phyloP scores from a whole-genome alignment of 2,888 invertebrate genomes.

The Drosophila nigricruria region DNA sequence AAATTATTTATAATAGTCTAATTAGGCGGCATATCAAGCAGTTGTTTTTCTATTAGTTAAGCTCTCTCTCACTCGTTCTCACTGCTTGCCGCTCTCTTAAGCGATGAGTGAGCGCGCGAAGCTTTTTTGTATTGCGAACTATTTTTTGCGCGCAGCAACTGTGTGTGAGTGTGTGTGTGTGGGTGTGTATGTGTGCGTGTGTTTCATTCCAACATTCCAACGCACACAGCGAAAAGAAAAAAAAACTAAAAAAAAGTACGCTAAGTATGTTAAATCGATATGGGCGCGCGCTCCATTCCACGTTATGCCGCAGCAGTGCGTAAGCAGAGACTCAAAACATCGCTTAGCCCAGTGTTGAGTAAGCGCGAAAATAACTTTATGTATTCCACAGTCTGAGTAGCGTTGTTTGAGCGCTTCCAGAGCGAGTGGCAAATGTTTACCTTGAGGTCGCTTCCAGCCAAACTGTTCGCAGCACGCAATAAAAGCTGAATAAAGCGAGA shows the following conservation, averaged over 20 bases:
- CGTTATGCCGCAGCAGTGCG: slow-evolving; percentile 16
- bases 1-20: slow-evolving; percentile 25
- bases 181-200: slow-evolving; percentile 6
- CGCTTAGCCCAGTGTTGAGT: slow-evolving; percentile 12
- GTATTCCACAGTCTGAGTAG: not conserved
- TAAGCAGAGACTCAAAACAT: slow-evolving; percentile 5
- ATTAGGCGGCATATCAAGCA: slow-evolving; percentile 5
- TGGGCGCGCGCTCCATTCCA: slow-evolving; percentile 13
- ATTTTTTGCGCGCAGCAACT: slow-evolving; percentile 42
- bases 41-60: not conserved
- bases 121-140: slow-evolving; percentile 54
- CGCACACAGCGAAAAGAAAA: slow-evolving; percentile 4
- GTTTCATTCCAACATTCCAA: slow-evolving; percentile 52
- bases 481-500: not conserved
- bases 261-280: slow-evolving; percentile 58
- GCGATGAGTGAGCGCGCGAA: slow-evolving; percentile 30
- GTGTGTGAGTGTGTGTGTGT: slow-evolving; percentile 4
- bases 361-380: not conserved
- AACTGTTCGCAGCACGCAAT: slow-evolving; percentile 20
- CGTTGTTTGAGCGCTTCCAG: slow-evolving; percentile 24
- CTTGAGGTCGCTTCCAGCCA: slow-evolving; percentile 28
- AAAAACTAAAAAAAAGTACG: slow-evolving; percentile 17
- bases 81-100: slow-evolving; percentile 8
- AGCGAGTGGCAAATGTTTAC: slow-evolving; percentile 30
- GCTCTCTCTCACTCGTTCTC: slow-evolving; percentile 8